Evolutionary conservation across 1,140 invertebrate genomes (phyloP).

Genomic region (Odontomachus brunneus): DNA sequence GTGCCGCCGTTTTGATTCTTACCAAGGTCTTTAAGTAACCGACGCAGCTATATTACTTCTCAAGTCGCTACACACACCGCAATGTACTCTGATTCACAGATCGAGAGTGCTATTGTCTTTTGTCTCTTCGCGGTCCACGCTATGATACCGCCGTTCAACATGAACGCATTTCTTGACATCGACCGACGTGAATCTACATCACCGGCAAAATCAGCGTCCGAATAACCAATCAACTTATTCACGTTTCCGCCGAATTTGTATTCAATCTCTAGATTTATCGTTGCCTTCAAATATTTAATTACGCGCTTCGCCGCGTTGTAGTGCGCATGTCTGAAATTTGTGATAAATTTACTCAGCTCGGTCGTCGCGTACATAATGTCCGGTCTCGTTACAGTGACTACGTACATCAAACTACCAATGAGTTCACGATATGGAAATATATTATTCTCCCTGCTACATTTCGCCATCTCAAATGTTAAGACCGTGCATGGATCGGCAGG

Average conservation of each 20-base stretch:
- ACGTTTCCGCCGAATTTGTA: conserved; percentile 40
- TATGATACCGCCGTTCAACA: conserved; percentile 71
- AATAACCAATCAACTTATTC: conserved; percentile 69
- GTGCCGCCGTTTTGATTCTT: background rate
- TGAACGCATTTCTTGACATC: conserved; percentile 76
- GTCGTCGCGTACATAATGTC: conserved; percentile 78
- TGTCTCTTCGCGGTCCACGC: conserved; percentile 80
- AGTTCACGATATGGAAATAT: conserved; percentile 69
- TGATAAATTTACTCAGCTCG: conserved; percentile 64
- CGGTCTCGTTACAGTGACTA: conserved; percentile 75
- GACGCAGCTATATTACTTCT: conserved; percentile 78
- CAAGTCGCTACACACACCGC: conserved; percentile 76
- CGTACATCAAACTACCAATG: conserved; percentile 78
- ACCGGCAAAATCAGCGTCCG: conserved; percentile 77
- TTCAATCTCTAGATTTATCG: conserved; percentile 67
- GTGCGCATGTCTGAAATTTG: conserved; percentile 40
- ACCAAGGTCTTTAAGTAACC: conserved; percentile 65
- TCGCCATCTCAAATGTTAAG: conserved; percentile 13
- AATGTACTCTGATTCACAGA: conserved; percentile 82
- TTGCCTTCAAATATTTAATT: conserved; percentile 44
- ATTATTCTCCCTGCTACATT: background rate
- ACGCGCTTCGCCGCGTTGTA: conserved; percentile 69
- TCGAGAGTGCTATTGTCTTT: conserved; percentile 80
- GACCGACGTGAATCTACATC: too few relatives aligned
- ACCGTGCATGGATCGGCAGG: conserved; percentile 11